Evolutionary conservation across 1,140 invertebrate species (phyloP).

Genomic region (Rhizoglyphus robini): DNA sequence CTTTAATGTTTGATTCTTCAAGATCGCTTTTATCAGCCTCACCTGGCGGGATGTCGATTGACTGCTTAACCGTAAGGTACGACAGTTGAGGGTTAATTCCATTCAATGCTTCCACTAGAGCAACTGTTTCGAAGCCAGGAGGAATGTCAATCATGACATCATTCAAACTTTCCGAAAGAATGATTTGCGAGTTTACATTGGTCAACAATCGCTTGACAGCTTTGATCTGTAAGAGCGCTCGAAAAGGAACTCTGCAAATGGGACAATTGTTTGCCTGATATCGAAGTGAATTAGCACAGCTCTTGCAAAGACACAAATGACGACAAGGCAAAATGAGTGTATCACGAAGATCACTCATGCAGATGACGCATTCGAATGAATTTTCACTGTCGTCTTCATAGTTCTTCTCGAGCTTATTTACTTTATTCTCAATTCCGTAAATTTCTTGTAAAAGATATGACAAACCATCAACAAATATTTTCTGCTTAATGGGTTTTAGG

Average conservation of each 20-base stretch:
- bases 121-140: conserved; percentile 81
- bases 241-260: conserved; percentile 91
- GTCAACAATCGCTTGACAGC: conserved; percentile 51
- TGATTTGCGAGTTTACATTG: neutral
- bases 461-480: conserved; percentile 91
- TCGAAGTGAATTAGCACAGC: conserved; percentile 85
- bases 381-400: conserved; percentile 77
- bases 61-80: neutral
- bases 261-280: conserved; percentile 96
- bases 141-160: conserved; percentile 51
- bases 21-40: neutral
- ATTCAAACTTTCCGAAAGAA: neutral
- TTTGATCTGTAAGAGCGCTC: conserved; percentile 86
- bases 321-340: conserved; percentile 94
- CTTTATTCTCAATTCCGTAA: conserved; percentile 99
- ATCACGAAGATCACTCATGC: conserved; percentile 93
- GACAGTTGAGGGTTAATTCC: conserved; percentile 45
- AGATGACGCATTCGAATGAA: conserved; percentile 96
- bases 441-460: conserved; percentile 96
- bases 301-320: conserved; percentile 92
- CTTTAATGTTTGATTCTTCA: neutral
- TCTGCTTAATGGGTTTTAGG: conserved; percentile 92
- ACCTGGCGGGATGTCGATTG: neutral
- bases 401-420: conserved; percentile 29
- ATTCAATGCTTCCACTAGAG: conserved; percentile 95